Evolutionary conservation across 2,888 invertebrate species (phyloP).

Genomic region (Chrysomela aeneicollis): DNA sequence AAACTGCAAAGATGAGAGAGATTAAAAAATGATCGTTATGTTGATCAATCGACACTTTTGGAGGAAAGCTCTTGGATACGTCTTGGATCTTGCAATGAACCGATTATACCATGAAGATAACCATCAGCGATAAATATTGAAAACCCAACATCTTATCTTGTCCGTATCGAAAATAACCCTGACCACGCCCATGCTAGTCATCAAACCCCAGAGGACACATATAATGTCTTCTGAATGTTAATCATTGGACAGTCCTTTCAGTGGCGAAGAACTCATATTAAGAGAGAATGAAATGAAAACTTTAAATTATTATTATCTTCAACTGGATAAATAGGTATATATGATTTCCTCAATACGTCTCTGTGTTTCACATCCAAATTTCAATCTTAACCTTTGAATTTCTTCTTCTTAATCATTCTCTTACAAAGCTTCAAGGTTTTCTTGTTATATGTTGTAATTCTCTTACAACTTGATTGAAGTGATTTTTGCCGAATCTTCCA

Average conservation of each 20-base stretch:
- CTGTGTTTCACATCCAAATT: too few species aligned
- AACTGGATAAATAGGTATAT: too few species aligned
- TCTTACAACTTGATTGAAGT: too few species aligned
- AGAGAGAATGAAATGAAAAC: too few species aligned
- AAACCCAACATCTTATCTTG: background rate
- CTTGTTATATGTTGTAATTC: too few species aligned
- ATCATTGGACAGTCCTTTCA: slow-evolving; percentile 38
- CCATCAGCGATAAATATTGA: slow-evolving; percentile 2
- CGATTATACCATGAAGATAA: background rate
- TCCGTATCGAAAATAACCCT: background rate
- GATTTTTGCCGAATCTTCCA: too few species aligned
- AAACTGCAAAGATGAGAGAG: too few species aligned
- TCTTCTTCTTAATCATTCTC: too few species aligned
- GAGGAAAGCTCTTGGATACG: background rate
- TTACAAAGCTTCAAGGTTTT: too few species aligned
- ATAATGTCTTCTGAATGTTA: slow-evolving; percentile 50
- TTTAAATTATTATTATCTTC: too few species aligned
- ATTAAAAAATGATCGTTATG: background rate
- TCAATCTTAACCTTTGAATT: too few species aligned
- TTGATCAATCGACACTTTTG: background rate
- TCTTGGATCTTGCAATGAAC: background rate
- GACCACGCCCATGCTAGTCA: slow-evolving; percentile 25
- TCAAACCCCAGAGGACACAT: slow-evolving; percentile 36
- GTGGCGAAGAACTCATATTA: background rate
- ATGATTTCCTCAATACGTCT: too few species aligned